Evolutionary conservation across 1,140 invertebrate species (phyloP).

Genomic region (Bradysia coprophila): DNA sequence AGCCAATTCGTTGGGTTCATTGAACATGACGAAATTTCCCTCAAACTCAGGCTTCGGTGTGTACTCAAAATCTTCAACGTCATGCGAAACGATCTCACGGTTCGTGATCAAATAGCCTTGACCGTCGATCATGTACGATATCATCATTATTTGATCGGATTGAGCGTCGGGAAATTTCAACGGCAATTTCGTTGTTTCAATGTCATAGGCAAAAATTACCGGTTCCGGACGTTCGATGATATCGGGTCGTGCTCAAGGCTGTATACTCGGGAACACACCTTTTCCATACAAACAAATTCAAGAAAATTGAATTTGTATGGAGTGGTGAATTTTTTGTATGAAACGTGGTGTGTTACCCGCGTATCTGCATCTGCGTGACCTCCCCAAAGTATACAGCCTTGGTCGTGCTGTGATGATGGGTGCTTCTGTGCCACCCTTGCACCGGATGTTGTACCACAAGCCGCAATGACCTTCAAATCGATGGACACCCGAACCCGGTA

Average conservation of each 20-base stretch:
- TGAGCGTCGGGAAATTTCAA: conserved; percentile 92
- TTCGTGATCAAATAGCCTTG: conserved; percentile 90
- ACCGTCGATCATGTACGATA: conserved; percentile 99
- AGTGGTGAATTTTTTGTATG: no score
- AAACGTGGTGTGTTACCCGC: no score
- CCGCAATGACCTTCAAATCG: conserved; percentile 87
- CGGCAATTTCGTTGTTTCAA: conserved; percentile 96
- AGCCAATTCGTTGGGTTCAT: conserved; percentile 65
- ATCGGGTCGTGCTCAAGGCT: no score
- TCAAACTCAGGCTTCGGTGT: conserved; percentile 97
- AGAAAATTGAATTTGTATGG: no score
- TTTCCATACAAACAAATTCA: no score
- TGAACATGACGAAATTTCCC: conserved; percentile 61
- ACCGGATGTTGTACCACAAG: conserved; percentile 80
- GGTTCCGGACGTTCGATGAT: conserved; percentile 84
- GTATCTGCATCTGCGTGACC: no score
- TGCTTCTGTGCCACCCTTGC: conserved; percentile 31
- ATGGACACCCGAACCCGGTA: conserved; percentile 95
- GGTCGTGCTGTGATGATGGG: conserved; percentile 48
- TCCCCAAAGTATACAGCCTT: no score
- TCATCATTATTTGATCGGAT: conserved; percentile 99
- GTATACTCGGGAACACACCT: no score
- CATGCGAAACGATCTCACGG: conserved; percentile 83
- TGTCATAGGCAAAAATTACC: conserved; percentile 92
- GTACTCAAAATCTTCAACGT: conserved; percentile 97